Evolutionary conservation across 2,113 vertebrate species (phyloP).

Genomic region (Phalacrocorax pelagicus): DNA sequence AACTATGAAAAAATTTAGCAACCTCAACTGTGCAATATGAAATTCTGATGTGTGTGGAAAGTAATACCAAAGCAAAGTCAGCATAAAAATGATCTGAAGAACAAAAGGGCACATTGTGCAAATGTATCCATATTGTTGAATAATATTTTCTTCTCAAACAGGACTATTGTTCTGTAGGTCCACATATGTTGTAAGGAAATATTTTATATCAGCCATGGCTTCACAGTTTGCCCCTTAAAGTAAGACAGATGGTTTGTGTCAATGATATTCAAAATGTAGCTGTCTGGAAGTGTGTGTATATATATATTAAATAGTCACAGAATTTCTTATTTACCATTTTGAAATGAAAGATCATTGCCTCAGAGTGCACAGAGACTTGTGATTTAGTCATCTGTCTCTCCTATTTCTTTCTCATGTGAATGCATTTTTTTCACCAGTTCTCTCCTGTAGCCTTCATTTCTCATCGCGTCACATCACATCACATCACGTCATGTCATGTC

Average conservation of each 20-base stretch:
- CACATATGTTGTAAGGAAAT: background rate
- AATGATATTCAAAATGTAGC: background rate
- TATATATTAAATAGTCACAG: background rate
- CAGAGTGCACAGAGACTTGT: background rate
- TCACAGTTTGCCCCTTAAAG: background rate
- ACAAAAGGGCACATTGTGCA: background rate
- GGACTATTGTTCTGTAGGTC: background rate
- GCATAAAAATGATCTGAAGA: background rate
- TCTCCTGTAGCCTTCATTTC: background rate
- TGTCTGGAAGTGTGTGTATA: background rate
- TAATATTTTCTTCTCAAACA: background rate
- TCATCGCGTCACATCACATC: background rate
- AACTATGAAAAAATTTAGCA: background rate
- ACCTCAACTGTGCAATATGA: background rate
- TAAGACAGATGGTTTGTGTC: background rate
- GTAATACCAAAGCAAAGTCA: background rate
- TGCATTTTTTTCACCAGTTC: background rate
- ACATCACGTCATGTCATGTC: too few relatives aligned
- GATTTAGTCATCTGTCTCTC: background rate
- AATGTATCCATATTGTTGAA: background rate
- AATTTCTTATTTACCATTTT: background rate
- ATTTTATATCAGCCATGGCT: background rate
- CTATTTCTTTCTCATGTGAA: background rate
- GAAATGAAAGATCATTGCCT: background rate
- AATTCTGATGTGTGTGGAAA: background rate